These are phyloP conservation scores for Luperina testacea DNA, from an alignment of 2,888 invertebrate species.

Conservation along the genomic window DNA sequence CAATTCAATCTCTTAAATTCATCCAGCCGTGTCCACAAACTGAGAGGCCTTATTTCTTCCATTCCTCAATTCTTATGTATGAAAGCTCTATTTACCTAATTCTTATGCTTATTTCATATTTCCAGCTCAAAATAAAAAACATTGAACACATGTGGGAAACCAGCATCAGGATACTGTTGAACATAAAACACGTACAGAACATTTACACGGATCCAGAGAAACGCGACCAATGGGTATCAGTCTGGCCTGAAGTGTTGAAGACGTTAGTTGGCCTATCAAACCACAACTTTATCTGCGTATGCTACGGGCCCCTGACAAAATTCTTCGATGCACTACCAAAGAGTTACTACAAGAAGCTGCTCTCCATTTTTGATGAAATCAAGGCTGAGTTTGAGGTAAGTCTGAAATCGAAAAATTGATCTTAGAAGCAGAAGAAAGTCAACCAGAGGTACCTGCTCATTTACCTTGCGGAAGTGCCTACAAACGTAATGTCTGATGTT, in stretches of 20 bases:
- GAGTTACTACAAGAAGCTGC: slow-evolving; percentile 88
- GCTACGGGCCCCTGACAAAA: slow-evolving; percentile 91
- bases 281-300: slow-evolving; percentile 92
- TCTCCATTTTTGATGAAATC: slow-evolving; percentile 89
- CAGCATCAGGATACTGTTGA: slow-evolving; percentile 90
- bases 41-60: not conserved
- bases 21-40: not conserved
- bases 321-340: slow-evolving; percentile 90
- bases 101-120: slow-evolving; percentile 37
- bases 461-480: not conserved
- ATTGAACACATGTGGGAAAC: slow-evolving; percentile 92
- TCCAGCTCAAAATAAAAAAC: slow-evolving; percentile 91
- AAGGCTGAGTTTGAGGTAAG: slow-evolving; percentile 91
- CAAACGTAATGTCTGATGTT: not conserved
- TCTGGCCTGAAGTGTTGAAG: slow-evolving; percentile 92
- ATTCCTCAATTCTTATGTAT: not conserved
- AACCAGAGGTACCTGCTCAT: not conserved
- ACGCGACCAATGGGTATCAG: slow-evolving; percentile 90
- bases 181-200: slow-evolving; percentile 91
- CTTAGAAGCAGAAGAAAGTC: not conserved
- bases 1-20: not conserved
- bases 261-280: slow-evolving; percentile 91
- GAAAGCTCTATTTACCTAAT: not conserved
- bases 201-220: slow-evolving; percentile 92
- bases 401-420: not conserved